Base-by-base conservation (phyloP, 1,140 invertebrate genomes). In the Trichogramma pretiosum region DNA sequence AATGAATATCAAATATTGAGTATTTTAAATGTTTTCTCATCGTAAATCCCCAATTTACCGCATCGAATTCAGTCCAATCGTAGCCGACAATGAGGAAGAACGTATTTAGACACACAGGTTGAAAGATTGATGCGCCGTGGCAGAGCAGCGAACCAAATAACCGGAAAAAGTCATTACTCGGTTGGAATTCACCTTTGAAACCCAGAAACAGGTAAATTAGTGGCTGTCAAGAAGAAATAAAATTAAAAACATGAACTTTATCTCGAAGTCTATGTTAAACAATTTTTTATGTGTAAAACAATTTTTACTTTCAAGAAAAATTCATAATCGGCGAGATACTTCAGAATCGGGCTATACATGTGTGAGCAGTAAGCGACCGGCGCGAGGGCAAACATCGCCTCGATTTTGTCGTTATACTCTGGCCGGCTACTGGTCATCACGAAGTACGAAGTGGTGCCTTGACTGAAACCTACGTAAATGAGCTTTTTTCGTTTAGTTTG, bases 391-490 rank as follows among this genome's bases (percentile, higher is more conserved):
- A 79, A 71, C 52, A 74, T 70, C 0, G 68, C 60, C 4, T 48
- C 55, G 2, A 82, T 64, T 56, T 79, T 79, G 3, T 64, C 54
- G 33, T 76, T 75, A 48, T 81, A 81, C 13, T 78, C 65, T 0
- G 82, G 78, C 14, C 68, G 69, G 21, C 72, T 72, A 10, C 79
- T 79, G 17, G 74, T 64, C 74, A 85, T 76, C 0, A 82, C 79
- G 55, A 77, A 80, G 46, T 79, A 77, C 2, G 61, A 59, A 0
- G 79, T 77, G 0, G 78, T 81, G 17, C 86, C 86, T 46, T 73
- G 67, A 37, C 66, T 69, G 46, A 85, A 79, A 0, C 84, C 86
- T 2, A 85, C 61, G 61, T 87, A 89, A 46, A 67, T 65, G 0
- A 87, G 38, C 51, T 75, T 67, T 30, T 67, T 22, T 40, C 72